Evolutionary conservation across 2,797 vertebrate species (phyloP), one percentile per base, ranked within the genome.

Genomic region (Myotis myotis): DNA sequence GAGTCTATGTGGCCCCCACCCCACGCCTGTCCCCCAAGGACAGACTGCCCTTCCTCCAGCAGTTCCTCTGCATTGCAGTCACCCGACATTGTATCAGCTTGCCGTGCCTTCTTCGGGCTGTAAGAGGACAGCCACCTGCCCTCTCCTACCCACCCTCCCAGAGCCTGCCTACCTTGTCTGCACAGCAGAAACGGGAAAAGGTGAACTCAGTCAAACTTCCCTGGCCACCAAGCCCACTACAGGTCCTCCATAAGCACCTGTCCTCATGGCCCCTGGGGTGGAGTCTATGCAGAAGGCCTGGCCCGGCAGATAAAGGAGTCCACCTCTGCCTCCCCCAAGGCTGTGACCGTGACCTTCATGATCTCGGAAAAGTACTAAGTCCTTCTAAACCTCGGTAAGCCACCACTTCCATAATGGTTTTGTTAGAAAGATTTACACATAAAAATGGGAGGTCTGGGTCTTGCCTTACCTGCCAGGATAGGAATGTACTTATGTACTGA

Each of bases 11-110:
- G 57, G 11, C 10, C 33, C 49, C 44, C 6, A 2, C 8, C 17
- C 25, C 17, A 6, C 0, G 0, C 19, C 44, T 0, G 0, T 17
- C 22, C 7, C 44, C 33, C 8, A 0, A 22, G 44, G 23, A 1
- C 20, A 11, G 5, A 2, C 44, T 1, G 1, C 12, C 36, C 51
- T n/a, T 68, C 53, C 68, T 51, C 41, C 30, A 4, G 1, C 19
- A 51, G 36, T 15, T 22, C 22, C 16, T 4, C 30, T 5, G 11
- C 33, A 30, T 0, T 5, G 10, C 22, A 23, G 36, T 41, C 51
- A 33, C 5, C 2, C 0, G 10, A 0, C 15, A 47, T 17, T 11
- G 30, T 0, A 64, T n/a, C 22, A 17, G 53, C n/a, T 64, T 8
- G 17, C 7, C 19, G 1, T 7, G 57, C 33, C 57, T 76, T 86